Evolutionary conservation across 1,140 invertebrate species (phyloP), one percentile per base, ranked within the genome.

Genomic region (Diabrotica virgifera): DNA sequence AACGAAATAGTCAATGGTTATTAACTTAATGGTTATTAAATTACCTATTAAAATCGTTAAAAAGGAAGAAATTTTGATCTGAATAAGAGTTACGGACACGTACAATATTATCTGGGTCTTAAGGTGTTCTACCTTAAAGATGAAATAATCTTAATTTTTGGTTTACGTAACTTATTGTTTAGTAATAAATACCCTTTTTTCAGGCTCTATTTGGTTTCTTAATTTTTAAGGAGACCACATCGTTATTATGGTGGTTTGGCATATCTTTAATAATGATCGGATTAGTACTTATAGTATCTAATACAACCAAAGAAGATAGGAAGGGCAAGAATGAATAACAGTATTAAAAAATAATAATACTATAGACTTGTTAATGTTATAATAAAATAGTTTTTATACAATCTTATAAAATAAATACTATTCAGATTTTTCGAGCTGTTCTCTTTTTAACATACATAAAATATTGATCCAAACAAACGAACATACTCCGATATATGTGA

Each of bases 381-480:
- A n/a, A 46, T 46, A 46, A 8, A 10, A 46, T 46, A 46, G 8
- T 46, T 46, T 46, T 46, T 6, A 46, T 46, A 46, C 8, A 46
- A 46, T n/a, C n/a, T 46, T 46, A 46, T 24, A 24, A 1, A 24
- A 24, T 24, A 1, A 24, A 24, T 24, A 24, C 24, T 24, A 24
- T 2, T 24, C 24, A 1, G 24, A 24, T 24, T 24, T 24, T 46
- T 46, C 40, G 8, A 46, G 4, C n/a, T 46, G 8, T 40, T 66
- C 58, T 50, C 68, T 54, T 46, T 73, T 73, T 10, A 73, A 64
- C 64, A 61, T 70, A 38, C 72, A 73, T 9, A 73, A 59, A 40
- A 73, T 66, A 55, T 71, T 73, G 11, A 73, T 68, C 72, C 72
- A 73, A 5, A 66, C 70, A 66, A 73, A 71, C 8, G 70, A 71